Base-by-base conservation (phyloP, 2,888 invertebrate species). In the Cartodere bifasciata region DNA sequence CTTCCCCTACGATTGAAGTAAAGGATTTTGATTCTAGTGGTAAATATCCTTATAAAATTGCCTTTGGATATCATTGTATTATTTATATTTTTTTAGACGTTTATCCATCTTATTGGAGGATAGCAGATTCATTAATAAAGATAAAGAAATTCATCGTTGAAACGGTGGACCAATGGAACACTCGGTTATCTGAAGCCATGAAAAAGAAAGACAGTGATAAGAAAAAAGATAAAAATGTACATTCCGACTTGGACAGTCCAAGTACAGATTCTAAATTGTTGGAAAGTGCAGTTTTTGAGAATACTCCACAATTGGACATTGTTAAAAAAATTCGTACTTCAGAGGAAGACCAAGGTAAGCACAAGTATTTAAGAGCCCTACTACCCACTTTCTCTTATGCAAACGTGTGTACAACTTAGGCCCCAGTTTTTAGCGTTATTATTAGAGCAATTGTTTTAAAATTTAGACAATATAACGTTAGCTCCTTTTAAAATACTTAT, bases 101-200 rank as follows among this genome's bases (percentile, higher is more conserved):
- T 3, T 37, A 50, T 51, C n/a, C 52, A 14, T 44, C 54, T 29
- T 45, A 52, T 36, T 65, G 64, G 64, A 64, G 64, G 37, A 62
- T 75, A 10, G 68, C 69, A 31, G 79, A 81, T 50, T 64, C 68
- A 0, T 58, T 78, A 14, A 65, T 73, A 4, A 65, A 70, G 45
- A 58, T 82, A 11, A 80, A 80, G 48, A 65, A 72, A 22, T 56
- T 70, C 5, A 68, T 85, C 23, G 72, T 75, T 1, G 82, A 83
- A 46, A 70, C 74, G 11, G 75, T 81, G 7, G 69, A 68, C 13
- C 61, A 61, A n/a, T 86, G 85, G 85, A 81, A 78, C 43, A 53
- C 60, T 2, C 60, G 68, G 25, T 51, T 77, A 10, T 52, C 62
- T 2, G 65, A 65, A 29, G 40, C 42, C 3, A 42, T 44, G 14